Evolutionary conservation across 2,113 vertebrate genomes (phyloP), one percentile per base, ranked within the genome.

Genomic region (Pterophyllum scalare): DNA sequence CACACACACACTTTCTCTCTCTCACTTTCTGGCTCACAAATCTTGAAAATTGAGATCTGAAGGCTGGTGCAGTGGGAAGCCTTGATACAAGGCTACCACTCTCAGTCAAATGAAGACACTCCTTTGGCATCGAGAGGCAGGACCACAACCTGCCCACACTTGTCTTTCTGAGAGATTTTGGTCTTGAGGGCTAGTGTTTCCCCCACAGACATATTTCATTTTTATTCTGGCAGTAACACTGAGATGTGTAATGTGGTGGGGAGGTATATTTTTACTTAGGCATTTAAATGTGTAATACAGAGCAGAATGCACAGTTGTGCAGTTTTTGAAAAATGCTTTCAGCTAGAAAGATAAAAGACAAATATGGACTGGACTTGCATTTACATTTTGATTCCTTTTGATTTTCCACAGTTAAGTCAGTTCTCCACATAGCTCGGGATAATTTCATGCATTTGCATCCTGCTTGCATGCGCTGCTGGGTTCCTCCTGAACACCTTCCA

Each of bases 1-100:
- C 22, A n/a, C n/a, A n/a, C n/a, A n/a, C n/a, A n/a, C n/a, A 40
- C 52, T 78, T 49, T 22, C 43, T 62, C 82, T 40, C 38, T 28
- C 70, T 14, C 57, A 13, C 78, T 92, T 83, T 90, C 78, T 88
- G 86, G 61, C 87, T 93, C 89, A 89, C 88, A 92, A 90, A 94
- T 89, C 91, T 85, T 86, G 79, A 84, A 90, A 89, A 91, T 88
- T 84, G 91, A 91, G 90, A 93, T 88, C 80, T 90, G 89, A 92
- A 80, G 86, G 79, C 80, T 83, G 87, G 61, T 43, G 84, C 81
- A 43, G 64, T 40, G 35, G n/a, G 38, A 70, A 81, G 74, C 78
- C 86, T 87, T 75, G 74, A 86, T 79, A 86, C 76, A 70, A 88
- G 87, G 86, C 85, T 82, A 79, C 77, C 28, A 14, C 88, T 81